phyloP scores from a whole-genome alignment of 2,113 vertebrate species.

The Ictalurus furcatus region DNA sequence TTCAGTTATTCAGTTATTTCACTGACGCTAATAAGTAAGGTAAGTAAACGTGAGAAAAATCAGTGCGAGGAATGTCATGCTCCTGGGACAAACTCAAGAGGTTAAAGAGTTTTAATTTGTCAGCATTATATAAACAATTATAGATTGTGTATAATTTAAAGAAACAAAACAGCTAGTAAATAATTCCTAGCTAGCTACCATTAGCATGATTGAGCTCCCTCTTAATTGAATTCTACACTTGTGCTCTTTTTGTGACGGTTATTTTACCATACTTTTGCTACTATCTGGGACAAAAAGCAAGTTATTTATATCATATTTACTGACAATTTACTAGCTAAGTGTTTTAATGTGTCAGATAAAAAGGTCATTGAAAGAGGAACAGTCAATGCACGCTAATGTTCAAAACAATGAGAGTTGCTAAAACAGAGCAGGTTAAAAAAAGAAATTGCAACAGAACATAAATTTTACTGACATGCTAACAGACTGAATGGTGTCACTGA shows the following conservation, averaged over 20 bases:
- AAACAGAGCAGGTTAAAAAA: background rate
- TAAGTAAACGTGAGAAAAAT: too few species aligned
- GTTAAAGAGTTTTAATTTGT: too few species aligned
- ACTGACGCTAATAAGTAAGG: too few species aligned
- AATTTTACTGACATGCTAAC: background rate
- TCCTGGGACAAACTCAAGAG: too few species aligned
- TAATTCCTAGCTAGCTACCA: background rate
- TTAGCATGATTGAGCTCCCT: background rate
- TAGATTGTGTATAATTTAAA: too few species aligned
- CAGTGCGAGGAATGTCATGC: too few species aligned
- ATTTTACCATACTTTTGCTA: background rate
- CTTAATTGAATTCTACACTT: background rate
- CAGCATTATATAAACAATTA: too few species aligned
- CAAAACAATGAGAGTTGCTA: background rate
- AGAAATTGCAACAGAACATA: background rate
- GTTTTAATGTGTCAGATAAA: background rate
- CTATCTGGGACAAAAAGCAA: background rate
- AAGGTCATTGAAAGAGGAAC: background rate
- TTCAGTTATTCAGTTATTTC: too few species aligned
- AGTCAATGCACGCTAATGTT: background rate
- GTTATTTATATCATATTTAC: background rate
- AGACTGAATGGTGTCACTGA: background rate
- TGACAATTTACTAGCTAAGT: background rate
- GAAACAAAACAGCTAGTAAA: background rate
- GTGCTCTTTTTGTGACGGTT: background rate